A percentile compares a stretch with the other conserved stretches of the same genome.
phyloP scores from a whole-genome alignment of 1,140 invertebrate species.

The Eumeta japonica region DNA sequence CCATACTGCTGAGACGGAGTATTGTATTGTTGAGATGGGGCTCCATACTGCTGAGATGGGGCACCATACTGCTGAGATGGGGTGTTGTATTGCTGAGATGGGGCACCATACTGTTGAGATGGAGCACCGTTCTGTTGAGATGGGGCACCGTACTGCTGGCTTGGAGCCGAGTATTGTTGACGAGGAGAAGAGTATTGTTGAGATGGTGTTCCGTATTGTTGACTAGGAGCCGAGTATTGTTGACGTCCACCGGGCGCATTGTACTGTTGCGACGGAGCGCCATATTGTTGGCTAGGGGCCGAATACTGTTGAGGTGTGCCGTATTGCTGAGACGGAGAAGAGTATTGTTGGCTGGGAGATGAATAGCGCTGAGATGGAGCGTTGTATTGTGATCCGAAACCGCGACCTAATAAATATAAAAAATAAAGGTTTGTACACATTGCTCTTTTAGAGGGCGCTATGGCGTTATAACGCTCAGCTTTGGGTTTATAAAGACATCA shows the following conservation, averaged over 20 bases:
- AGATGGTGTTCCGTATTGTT: not conserved
- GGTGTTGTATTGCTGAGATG: not conserved
- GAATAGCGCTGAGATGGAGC: not conserved
- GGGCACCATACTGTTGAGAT: not conserved
- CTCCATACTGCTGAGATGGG: not conserved
- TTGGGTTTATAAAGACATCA: too few species aligned
- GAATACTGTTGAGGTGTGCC: too few species aligned
- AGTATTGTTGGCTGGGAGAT: not conserved
- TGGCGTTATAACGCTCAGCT: too few species aligned
- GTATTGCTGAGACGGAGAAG: not conserved
- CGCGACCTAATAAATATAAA: too few species aligned
- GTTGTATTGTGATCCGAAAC: too few species aligned
- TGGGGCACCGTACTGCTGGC: not conserved
- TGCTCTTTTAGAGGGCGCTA: too few species aligned
- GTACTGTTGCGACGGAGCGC: not conserved
- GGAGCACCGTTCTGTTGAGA: not conserved
- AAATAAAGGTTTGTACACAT: not conserved
- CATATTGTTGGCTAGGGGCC: not conserved
- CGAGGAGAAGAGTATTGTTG: not conserved
- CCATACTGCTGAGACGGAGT: slow-evolving; percentile 2
- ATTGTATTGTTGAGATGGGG: not conserved
- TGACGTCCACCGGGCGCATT: not conserved
- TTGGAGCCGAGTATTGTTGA: not conserved
- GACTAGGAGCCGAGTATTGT: not conserved
- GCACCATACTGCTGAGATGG: not conserved